Base-by-base conservation (phyloP, 2,888 invertebrate species). In the Caenorhabditis doughertyi region DNA sequence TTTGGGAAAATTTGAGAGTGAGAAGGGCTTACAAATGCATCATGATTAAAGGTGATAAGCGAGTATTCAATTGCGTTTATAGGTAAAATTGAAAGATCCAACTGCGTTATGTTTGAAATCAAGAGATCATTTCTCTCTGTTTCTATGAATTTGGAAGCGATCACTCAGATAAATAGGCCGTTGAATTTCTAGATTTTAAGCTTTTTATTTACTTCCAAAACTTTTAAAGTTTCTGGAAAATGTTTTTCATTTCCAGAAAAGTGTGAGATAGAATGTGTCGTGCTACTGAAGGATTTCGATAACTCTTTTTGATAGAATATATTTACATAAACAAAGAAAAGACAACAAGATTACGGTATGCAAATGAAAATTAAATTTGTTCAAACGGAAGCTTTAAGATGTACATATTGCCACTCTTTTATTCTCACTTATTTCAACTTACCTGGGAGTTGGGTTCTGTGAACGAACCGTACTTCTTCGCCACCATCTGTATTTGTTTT, bases 401-500 rank as follows among this genome's bases (percentile, higher is more conserved):
- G 42, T 44, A 60, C 60, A 60, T 16, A 23, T 42, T 60, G 39
- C 25, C 60, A 60, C 60, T 44, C 60, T 23, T n/a, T 23, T 42
- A 3, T 39, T 39, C 9, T 39, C 58, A 42, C 18, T 16, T 27
- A 25, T 23, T 21, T 16, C 7, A 42, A 56, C 56, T 49, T 71
- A 71, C 71, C 47, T 49, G 16, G 60, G 32, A 23, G 25, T 70
- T 18, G 39, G 62, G 39, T 55, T 51, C 65, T 35, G 35, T 32
- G 65, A 49, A 18, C 55, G 55, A 29, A 73, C 64, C 73, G 64
- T 73, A 53, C 64, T 73, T 65, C 73, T 73, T 35, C 55, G 39
- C 73, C 73, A 73, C 73, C 73, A 73, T 64, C 73, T 73, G 64
- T n/a, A 56, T 65, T 4, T 51, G 39, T 8, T 35, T 56, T 21